phyloP scores from a whole-genome alignment of 2,888 invertebrate species.

The Melieria picta region DNA sequence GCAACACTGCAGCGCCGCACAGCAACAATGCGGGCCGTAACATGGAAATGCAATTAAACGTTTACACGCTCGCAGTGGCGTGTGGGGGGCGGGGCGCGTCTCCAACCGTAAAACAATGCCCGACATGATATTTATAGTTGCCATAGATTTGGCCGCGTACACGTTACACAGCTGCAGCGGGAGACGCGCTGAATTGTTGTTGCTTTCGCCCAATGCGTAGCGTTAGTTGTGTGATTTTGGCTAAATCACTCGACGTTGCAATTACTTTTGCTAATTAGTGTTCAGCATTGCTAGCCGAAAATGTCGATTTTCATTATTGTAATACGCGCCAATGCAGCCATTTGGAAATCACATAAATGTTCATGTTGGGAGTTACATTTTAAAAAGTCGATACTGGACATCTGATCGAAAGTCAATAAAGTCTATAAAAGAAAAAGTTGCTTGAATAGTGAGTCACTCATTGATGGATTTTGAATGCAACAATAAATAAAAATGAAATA shows the following conservation, averaged over 20 bases:
- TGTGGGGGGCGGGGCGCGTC: not conserved
- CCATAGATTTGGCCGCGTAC: no score
- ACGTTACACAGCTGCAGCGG: no score
- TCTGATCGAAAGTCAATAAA: no score
- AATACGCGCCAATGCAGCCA: no score
- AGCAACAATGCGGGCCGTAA: slow-evolving; percentile 35
- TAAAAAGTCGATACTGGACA: no score
- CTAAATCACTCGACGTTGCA: slow-evolving; percentile 17
- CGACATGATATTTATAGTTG: no score
- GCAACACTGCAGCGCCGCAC: not conserved
- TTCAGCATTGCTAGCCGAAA: slow-evolving; percentile 9
- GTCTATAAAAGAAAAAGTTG: no score
- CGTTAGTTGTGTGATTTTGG: not conserved
- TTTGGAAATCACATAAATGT: not conserved
- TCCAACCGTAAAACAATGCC: no score
- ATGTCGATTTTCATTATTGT: slow-evolving; percentile 23
- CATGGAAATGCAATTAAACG: slow-evolving; percentile 57
- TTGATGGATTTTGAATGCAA: no score
- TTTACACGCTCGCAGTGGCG: slow-evolving; percentile 42
- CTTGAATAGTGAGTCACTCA: no score
- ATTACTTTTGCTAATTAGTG: slow-evolving; percentile 28
- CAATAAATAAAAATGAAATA: no score
- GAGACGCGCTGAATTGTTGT: slow-evolving; percentile 19
- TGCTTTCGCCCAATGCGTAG: not conserved
- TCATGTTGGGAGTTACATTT: not conserved